A percentile compares a stretch with the other conserved stretches of the same genome.
Conservation (phyloP, 2,797 vertebrate species). For the Sciurus vulgaris region DNA sequence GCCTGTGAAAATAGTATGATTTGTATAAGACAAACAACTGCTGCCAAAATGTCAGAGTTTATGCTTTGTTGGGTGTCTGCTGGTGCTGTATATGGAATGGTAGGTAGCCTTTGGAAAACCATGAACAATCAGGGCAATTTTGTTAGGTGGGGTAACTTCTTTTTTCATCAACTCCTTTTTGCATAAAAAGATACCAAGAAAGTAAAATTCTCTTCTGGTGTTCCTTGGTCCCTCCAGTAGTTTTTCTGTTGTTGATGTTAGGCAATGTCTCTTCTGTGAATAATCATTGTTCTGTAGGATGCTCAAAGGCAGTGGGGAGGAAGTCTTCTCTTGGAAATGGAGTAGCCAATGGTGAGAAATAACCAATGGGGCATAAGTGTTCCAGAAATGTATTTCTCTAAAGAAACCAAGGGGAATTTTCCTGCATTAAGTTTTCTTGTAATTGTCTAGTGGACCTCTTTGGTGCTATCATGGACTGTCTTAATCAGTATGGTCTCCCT, state of each 20-base stretch:
- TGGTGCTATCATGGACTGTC: neutral
- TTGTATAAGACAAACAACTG: conserved; percentile 59
- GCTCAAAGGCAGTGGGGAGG: neutral
- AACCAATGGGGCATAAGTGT: neutral
- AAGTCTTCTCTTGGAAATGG: neutral
- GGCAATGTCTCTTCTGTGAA: neutral
- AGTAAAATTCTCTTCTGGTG: neutral
- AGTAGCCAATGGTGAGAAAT: neutral
- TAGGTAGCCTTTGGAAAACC: neutral
- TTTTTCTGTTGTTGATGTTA: neutral
- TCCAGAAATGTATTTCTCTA: neutral
- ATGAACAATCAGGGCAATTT: neutral
- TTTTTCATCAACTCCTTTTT: neutral
- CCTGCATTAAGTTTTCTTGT: neutral
- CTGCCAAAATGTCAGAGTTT: conserved; percentile 24
- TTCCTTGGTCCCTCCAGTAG: neutral
- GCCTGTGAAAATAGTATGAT: conserved; percentile 68
- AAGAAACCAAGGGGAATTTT: neutral
- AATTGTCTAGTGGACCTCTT: neutral
- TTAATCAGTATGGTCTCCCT: neutral
- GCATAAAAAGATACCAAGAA: neutral
- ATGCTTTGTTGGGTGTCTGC: neutral
- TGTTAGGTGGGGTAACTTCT: neutral
- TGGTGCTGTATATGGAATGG: neutral
- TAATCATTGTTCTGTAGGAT: neutral